Evolutionary conservation across 2,888 invertebrate genomes (phyloP).

Genomic region (Cylindroiulus punctatus): DNA sequence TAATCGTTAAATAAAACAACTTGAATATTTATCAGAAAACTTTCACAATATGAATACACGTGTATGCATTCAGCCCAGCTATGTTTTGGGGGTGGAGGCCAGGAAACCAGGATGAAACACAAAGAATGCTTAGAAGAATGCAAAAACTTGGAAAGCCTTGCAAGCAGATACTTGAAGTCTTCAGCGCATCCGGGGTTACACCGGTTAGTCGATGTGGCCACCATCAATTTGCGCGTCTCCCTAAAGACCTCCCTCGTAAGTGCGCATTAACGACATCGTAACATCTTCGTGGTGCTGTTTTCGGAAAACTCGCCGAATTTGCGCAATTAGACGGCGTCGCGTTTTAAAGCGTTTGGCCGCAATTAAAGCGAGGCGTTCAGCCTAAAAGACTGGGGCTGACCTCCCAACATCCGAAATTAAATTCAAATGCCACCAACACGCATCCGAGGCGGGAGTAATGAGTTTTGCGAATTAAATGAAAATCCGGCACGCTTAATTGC

Average conservation of each 20-base stretch:
- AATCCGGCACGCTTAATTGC: slow-evolving; percentile 38
- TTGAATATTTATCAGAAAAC: too few relatives aligned
- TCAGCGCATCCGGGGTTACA: background rate
- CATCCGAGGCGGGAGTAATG: slow-evolving; percentile 16
- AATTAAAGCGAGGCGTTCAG: background rate
- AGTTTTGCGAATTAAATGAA: slow-evolving; percentile 30
- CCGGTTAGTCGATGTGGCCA: background rate
- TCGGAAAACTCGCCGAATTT: background rate
- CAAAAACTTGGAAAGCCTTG: too few relatives aligned
- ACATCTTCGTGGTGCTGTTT: background rate
- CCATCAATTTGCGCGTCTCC: slow-evolving; percentile 9
- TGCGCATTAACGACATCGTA: background rate
- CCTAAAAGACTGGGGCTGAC: background rate
- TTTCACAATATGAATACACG: too few relatives aligned
- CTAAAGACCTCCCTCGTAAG: background rate
- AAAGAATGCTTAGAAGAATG: too few relatives aligned
- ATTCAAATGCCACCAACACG: slow-evolving; percentile 19
- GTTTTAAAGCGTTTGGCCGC: slow-evolving; percentile 4
- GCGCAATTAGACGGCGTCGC: slow-evolving; percentile 5
- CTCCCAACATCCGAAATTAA: slow-evolving; percentile 33
- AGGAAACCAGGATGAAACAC: background rate
- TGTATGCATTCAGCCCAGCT: too few relatives aligned
- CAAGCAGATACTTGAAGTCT: too few relatives aligned
- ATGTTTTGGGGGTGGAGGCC: background rate
- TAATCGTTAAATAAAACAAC: too few relatives aligned